phyloP scores from a whole-genome alignment of 2,888 invertebrate genomes.

The Caprella mutica region DNA sequence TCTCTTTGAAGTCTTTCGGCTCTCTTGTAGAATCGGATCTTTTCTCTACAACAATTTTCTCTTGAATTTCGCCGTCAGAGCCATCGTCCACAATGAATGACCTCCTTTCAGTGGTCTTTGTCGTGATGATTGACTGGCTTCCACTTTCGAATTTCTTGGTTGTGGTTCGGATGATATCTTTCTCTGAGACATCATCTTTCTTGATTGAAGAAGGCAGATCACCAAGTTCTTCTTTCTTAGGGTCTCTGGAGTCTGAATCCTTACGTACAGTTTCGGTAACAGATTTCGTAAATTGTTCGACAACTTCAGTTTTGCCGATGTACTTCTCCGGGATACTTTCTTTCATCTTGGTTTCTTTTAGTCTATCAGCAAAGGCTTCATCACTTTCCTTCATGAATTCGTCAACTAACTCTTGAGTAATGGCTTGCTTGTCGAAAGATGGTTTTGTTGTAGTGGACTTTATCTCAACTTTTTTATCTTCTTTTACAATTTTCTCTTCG shows the following conservation, averaged over 20 bases:
- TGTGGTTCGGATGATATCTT: slow-evolving; percentile 2
- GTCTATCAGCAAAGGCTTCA: background rate
- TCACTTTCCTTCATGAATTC: slow-evolving; percentile 4
- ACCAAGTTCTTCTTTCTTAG: background rate
- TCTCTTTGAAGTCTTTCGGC: slow-evolving; percentile 5
- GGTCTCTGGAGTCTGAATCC: background rate
- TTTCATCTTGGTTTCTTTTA: background rate
- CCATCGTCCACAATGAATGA: slow-evolving; percentile 21
- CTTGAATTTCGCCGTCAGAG: slow-evolving; percentile 13
- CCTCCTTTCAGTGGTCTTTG: slow-evolving; percentile 17
- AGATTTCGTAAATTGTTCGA: slow-evolving; percentile 9
- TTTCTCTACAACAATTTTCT: slow-evolving; percentile 23
- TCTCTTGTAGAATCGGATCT: slow-evolving; percentile 1
- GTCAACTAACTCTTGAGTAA: slow-evolving; percentile 6
- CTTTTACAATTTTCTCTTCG: slow-evolving; percentile 31
- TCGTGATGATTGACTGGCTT: slow-evolving; percentile 3
- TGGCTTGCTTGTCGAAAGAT: background rate
- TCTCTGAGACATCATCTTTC: slow-evolving; percentile 1
- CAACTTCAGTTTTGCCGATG: slow-evolving; percentile 5
- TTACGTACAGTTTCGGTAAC: slow-evolving; percentile 6
- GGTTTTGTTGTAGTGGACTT: too few relatives aligned
- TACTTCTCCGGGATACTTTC: slow-evolving; percentile 10
- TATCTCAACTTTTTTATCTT: slow-evolving; percentile 22
- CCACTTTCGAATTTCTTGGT: slow-evolving; percentile 13
- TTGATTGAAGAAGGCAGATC: too few relatives aligned